Conservation (phyloP, 2,888 invertebrate genomes). For the Macaria notata region DNA sequence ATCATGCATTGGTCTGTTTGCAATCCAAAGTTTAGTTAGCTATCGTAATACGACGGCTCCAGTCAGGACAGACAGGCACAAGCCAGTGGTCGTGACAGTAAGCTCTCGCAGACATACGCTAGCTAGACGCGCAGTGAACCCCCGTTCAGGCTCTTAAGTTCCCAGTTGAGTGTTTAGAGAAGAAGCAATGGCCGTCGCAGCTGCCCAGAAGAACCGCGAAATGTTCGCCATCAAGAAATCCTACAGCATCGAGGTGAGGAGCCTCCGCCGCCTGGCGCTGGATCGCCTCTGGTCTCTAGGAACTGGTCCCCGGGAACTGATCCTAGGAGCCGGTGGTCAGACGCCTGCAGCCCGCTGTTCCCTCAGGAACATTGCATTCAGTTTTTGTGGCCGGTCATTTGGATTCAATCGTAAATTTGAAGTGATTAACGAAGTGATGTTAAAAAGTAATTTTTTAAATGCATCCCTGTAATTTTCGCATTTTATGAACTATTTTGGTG, state of each 20-base stretch:
- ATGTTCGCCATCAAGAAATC: slow-evolving; percentile 98
- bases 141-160: slow-evolving; percentile 75
- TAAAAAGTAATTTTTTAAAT: slow-evolving; percentile 4
- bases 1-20: slow-evolving; percentile 87
- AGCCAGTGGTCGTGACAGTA: slow-evolving; percentile 84
- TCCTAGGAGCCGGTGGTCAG: slow-evolving; percentile 16
- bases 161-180: slow-evolving; percentile 73
- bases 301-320: not conserved
- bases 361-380: slow-evolving; percentile 32
- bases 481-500: slow-evolving; percentile 10
- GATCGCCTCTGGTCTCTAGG: too few species aligned
- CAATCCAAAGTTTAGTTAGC: slow-evolving; percentile 85
- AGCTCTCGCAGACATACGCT: slow-evolving; percentile 80
- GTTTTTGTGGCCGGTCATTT: slow-evolving; percentile 36
- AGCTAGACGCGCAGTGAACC: slow-evolving; percentile 80
- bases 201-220: slow-evolving; percentile 96
- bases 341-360: slow-evolving; percentile 36
- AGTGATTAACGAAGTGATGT: slow-evolving; percentile 11
- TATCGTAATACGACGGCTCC: slow-evolving; percentile 80
- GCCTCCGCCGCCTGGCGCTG: slow-evolving; percentile 2
- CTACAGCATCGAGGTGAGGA: slow-evolving; percentile 97
- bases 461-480: not conserved
- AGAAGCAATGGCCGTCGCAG: slow-evolving; percentile 92
- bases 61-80: slow-evolving; percentile 82
- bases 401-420: slow-evolving; percentile 19